These are phyloP conservation scores for Margarornis squamiger DNA, from an alignment of 2,797 vertebrate species.

Conservation along the genomic window DNA sequence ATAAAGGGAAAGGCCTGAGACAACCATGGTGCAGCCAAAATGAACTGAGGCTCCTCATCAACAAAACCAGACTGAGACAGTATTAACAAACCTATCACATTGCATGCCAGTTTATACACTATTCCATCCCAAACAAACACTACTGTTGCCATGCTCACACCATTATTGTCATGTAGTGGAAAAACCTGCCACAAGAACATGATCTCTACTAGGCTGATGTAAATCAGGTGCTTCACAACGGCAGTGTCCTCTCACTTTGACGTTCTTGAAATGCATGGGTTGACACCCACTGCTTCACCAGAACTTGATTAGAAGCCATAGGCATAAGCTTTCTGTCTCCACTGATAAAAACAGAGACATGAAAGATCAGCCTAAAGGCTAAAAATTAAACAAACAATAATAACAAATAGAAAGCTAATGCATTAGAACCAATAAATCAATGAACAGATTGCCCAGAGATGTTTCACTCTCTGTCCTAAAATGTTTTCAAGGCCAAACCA, in stretches of 20 bases:
- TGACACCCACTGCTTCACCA: neutral
- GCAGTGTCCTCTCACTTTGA: neutral
- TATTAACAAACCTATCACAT: neutral
- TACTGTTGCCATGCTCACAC: neutral
- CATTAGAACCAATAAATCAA: neutral
- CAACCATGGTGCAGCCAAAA: neutral
- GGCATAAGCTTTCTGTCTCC: neutral
- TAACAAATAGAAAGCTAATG: neutral
- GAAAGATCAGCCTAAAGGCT: neutral
- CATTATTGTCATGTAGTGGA: neutral
- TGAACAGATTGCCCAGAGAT: neutral
- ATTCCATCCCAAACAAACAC: neutral
- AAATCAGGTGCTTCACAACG: neutral
- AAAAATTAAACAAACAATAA: neutral
- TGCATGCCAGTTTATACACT: neutral
- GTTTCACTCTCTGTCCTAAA: neutral
- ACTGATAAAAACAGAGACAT: neutral
- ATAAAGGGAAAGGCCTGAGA: neutral
- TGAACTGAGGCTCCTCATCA: neutral
- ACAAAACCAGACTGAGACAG: neutral
- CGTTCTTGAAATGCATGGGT: neutral
- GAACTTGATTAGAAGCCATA: neutral
- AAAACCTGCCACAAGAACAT: neutral
- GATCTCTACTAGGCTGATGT: neutral
- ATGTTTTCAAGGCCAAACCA: neutral